Conservation (phyloP, 2,113 vertebrate genomes). For the Accipiter virgatus region DNA sequence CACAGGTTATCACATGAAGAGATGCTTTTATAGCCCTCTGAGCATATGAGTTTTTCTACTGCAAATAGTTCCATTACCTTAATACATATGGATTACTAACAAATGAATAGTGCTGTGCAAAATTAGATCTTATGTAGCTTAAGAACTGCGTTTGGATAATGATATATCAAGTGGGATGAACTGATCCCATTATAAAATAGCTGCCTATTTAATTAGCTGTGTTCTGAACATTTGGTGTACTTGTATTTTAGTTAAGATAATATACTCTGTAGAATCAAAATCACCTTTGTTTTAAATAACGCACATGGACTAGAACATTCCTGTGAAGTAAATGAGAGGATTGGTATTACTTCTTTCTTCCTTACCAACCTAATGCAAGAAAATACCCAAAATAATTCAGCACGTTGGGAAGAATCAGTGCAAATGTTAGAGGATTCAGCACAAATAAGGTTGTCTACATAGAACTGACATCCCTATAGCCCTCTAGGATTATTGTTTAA, state of each 20-base stretch:
- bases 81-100: not conserved
- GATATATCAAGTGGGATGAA: not conserved
- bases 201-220: not conserved
- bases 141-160: not conserved
- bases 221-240: not conserved
- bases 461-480: not conserved
- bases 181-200: not conserved
- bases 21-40: not conserved
- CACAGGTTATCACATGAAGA: not conserved
- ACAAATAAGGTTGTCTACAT: not conserved
- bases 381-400: not conserved
- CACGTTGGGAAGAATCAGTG: not conserved
- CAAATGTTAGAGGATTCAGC: not conserved
- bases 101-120: not conserved
- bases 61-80: not conserved
- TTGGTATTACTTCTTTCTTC: not conserved
- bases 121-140: not conserved
- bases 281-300: not conserved
- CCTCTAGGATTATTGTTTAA: not conserved
- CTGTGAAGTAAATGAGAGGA: not conserved
- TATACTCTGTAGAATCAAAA: not conserved
- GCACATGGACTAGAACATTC: not conserved
- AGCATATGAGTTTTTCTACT: not conserved
- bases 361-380: not conserved
- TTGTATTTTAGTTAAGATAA: not conserved